Evolutionary conservation across 2,113 vertebrate species (phyloP).

Genomic region (Chlamydotis undulata): DNA sequence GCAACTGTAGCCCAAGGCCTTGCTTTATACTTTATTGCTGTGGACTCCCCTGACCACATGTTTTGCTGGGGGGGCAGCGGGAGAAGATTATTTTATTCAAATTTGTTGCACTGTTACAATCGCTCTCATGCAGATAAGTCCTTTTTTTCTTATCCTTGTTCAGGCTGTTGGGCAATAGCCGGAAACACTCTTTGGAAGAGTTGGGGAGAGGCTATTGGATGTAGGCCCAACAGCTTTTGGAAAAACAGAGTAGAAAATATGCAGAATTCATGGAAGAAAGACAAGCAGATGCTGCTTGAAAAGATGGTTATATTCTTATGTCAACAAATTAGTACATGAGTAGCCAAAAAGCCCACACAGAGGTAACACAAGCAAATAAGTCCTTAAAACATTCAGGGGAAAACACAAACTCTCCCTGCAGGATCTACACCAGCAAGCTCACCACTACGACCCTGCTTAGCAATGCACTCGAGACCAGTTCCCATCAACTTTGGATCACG

Average conservation of each 20-base stretch:
- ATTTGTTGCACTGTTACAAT: neutral
- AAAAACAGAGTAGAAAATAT: slow-evolving; percentile 47
- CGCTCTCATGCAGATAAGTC: neutral
- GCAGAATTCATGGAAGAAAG: slow-evolving; percentile 37
- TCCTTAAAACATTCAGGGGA: neutral
- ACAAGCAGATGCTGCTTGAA: slow-evolving; percentile 61
- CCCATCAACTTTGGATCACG: neutral
- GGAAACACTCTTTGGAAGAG: slow-evolving; percentile 32
- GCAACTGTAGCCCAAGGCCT: neutral
- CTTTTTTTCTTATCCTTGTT: neutral
- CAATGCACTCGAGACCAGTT: neutral
- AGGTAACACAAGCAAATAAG: slow-evolving; percentile 38
- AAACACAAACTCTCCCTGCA: neutral
- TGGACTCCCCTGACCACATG: neutral
- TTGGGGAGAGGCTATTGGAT: slow-evolving; percentile 45
- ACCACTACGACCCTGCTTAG: neutral
- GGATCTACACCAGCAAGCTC: neutral
- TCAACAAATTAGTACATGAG: slow-evolving; percentile 32
- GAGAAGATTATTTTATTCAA: neutral
- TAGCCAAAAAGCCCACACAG: slow-evolving; percentile 64
- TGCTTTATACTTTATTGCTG: neutral
- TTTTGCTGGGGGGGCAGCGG: neutral
- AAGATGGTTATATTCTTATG: slow-evolving; percentile 25
- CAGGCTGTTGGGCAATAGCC: neutral
- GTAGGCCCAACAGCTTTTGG: slow-evolving; percentile 24